Conservation (phyloP, 1,140 invertebrate species). For the Scaptomyza graminum region DNA sequence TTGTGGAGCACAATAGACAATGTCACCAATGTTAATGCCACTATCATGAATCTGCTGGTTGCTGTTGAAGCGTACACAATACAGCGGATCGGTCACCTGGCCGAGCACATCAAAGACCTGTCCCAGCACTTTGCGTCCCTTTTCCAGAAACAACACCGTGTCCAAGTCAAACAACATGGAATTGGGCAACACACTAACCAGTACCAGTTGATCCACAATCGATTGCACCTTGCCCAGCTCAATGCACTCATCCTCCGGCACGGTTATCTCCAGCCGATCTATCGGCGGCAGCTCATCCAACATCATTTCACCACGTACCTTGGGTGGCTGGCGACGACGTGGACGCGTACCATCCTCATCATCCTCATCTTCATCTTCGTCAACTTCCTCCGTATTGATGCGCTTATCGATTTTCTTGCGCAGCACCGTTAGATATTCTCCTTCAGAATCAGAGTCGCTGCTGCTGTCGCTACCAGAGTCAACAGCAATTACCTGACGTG, state of each 20-base stretch:
- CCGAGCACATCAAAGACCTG: constrained; percentile 96
- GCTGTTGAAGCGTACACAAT: constrained; percentile 93
- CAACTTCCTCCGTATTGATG: constrained; percentile 66
- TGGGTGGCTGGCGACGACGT: constrained; percentile 56
- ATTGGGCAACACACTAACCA: constrained; percentile 88
- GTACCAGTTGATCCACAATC: constrained; percentile 90
- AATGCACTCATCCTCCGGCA: constrained; percentile 89
- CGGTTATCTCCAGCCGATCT: constrained; percentile 91
- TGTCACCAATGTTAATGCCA: constrained; percentile 87
- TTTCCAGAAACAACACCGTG: constrained; percentile 91
- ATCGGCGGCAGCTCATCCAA: constrained; percentile 92
- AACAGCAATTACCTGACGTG: constrained; percentile 53
- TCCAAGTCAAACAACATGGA: constrained; percentile 92
- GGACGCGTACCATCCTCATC: constrained; percentile 27
- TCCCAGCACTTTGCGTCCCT: constrained; percentile 89
- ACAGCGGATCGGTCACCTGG: constrained; percentile 90
- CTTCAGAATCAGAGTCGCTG: constrained; percentile 59
- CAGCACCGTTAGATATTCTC: constrained; percentile 66
- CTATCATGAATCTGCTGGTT: constrained; percentile 88
- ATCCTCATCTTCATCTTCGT: constrained; percentile 73
- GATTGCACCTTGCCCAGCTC: constrained; percentile 89
- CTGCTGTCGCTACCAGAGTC: constrained; percentile 60
- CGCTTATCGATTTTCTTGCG: constrained; percentile 69
- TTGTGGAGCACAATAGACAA: constrained; percentile 92
- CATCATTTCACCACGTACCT: constrained; percentile 72